Conservation (phyloP, 2,797 vertebrate species). For the Helarctos malayanus region DNA sequence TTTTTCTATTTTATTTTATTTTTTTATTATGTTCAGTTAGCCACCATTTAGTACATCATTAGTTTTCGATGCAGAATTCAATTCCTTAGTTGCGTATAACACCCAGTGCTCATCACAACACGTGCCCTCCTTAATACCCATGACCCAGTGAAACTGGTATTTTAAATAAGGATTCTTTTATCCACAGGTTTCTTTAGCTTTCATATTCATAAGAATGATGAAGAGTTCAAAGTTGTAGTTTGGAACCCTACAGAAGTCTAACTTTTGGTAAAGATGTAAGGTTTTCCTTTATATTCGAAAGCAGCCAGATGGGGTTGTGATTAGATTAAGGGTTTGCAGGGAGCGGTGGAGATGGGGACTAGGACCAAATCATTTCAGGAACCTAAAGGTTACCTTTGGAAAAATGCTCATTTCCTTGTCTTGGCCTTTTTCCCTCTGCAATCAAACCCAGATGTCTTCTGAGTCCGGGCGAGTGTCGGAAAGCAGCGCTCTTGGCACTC, state of each 20-base stretch:
- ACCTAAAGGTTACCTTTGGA: neutral
- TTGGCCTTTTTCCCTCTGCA: neutral
- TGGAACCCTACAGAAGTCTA: neutral
- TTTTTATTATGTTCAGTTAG: too few relatives aligned
- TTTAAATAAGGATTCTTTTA: neutral
- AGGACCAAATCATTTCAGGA: neutral
- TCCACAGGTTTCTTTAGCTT: neutral
- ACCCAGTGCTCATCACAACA: too few relatives aligned
- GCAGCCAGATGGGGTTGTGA: neutral
- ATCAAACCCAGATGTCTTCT: slow-evolving; percentile 63
- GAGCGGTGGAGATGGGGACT: accelerated
- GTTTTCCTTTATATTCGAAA: neutral
- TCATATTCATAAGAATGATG: neutral
- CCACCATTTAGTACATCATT: too few relatives aligned
- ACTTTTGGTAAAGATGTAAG: neutral
- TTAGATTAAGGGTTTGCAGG: neutral
- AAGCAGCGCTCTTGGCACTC: neutral
- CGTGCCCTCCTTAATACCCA: too few relatives aligned
- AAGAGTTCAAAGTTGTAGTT: neutral
- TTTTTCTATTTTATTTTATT: too few relatives aligned
- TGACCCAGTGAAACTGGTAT: neutral
- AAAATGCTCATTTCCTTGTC: neutral
- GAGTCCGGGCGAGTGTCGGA: neutral
- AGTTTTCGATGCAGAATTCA: too few relatives aligned
- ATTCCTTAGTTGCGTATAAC: too few relatives aligned